Evolutionary conservation across 2,113 vertebrate species (phyloP), one percentile per base, ranked within the genome.

Genomic region (Oreochromis niloticus): DNA sequence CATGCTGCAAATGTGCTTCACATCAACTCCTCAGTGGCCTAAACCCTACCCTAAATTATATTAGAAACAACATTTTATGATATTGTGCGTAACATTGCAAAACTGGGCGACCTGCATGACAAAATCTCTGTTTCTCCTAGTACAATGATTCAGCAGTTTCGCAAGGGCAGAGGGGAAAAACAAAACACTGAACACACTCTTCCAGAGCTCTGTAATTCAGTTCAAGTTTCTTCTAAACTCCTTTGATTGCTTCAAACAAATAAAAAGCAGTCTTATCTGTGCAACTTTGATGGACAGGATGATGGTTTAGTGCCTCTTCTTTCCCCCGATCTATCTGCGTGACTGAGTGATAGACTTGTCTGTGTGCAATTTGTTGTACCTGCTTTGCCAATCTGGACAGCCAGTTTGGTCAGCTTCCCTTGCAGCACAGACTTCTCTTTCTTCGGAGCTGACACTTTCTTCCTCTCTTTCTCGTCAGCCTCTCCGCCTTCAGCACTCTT

Each of bases 401-500:
- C 99, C 93, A 99, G 96, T 94, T 99, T 99, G 87, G 99, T 99
- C 93, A 99, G 97, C 92, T 99, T 99, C 87, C 98, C 99, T 94
- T 99, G 99, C 82, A 99, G 97, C 71, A 99, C 99, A 0, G 98
- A 99, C 89, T 99, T 99, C 89, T 99, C 99, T 80, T 99, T 99
- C 96, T 99, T 99, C 55, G 98, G 97, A 93, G 95, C 96, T 78
- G 96, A 97, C 92, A 96, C 93, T 88, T 98, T 99, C 96, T 98
- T 99, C 95, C 97, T 98, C 95, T 98, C 97, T 90, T 98, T 98
- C 48, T 99, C 98, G 0, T 99, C 98, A 0, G 97, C 88, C 9
- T 99, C 98, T 4, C 98, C 98, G 0, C 99, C 98, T 95, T 99
- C 99, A 0, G 98, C 98, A 3, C 98, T 99, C 97, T 99, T 99